Evolutionary conservation across 2,888 invertebrate genomes (phyloP).

Genomic region (Drosophila phalerata): DNA sequence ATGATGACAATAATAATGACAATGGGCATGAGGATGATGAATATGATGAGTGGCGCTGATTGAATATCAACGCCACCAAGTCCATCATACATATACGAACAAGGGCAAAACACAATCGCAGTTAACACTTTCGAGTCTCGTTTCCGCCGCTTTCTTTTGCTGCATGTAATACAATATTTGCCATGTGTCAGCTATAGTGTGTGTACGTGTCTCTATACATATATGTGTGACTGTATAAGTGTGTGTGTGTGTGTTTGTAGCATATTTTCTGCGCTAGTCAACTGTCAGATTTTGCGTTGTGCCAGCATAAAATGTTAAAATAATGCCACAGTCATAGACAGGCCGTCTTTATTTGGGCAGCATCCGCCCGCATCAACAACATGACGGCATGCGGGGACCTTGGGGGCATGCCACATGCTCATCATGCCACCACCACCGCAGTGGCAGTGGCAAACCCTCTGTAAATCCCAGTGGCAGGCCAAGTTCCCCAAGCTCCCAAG

Average conservation of each 20-base stretch:
- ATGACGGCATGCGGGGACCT: background rate
- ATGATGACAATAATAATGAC: conserved; percentile 29
- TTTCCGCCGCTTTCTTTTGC: conserved; percentile 64
- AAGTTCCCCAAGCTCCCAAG: conserved; percentile 29
- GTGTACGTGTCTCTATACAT: background rate
- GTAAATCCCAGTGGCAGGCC: conserved; percentile 27
- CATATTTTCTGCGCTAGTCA: conserved; percentile 80
- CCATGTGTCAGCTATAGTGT: conserved; percentile 46
- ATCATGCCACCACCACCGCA: conserved; percentile 22
- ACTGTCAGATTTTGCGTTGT: conserved; percentile 81
- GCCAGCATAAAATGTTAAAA: conserved; percentile 82
- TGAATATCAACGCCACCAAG: conserved; percentile 71
- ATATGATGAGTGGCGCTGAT: conserved; percentile 76
- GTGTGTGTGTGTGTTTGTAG: conserved; percentile 35
- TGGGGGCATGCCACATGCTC: conserved; percentile 48
- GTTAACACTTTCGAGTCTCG: conserved; percentile 77
- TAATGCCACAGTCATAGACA: conserved; percentile 76
- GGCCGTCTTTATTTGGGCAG: conserved; percentile 72
- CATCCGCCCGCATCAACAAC: conserved; percentile 57
- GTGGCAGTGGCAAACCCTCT: background rate
- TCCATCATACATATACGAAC: conserved; percentile 35
- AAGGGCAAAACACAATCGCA: conserved; percentile 42
- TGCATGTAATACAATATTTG: conserved; percentile 65
- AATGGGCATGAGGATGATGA: conserved; percentile 73
- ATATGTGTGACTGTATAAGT: conserved; percentile 1